Base-by-base conservation (phyloP, 1,140 invertebrate genomes). In the Marisa cornuarietis region DNA sequence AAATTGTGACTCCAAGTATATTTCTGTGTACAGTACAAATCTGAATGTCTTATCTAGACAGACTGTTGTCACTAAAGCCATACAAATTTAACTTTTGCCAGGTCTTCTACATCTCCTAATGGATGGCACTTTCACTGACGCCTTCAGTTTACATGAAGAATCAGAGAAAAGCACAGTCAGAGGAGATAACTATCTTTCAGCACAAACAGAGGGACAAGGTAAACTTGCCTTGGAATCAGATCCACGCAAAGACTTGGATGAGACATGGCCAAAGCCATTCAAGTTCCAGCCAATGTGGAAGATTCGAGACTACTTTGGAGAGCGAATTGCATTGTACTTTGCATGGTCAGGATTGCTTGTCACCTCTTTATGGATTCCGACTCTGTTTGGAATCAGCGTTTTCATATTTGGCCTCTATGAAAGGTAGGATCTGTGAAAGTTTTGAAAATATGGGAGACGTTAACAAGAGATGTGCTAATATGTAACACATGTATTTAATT, bases 281-380 rank as follows among this genome's bases (percentile, higher is more conserved):
- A 90, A 90, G 71, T 90, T 86, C 81, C 90, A 91, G 74, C 90
- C 90, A 49, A 66, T 91, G 51, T 90, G 89, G 89, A 89, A 88
- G 71, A 90, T 91, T 26, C 79, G 91, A 24, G 87, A 92, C 80
- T 92, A 92, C 79, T 92, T 92, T 86, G 91, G 91, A 13, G 91
- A 92, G 79, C 91, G 90, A 78, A 91, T 92, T 82, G 90, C 90
- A 0, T 87, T 92, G 49, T 92, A 92, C 76, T 92, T 92, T 85
- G 91, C 91, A 0, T 92, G 91, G 91, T 85, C 88, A 0, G 91
- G 90, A 0, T 83, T 86, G 62, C 77, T 91, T 18, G 89, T 88
- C 10, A 82, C 86, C 16, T 88, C 90, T 20, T 82, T 92, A 20
- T 90, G 88, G 88, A 82, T 91, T 11, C 91, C 91, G 2, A 89